A percentile compares a stretch with the other conserved stretches of the same genome.
Evolutionary conservation across 2,113 vertebrate genomes (phyloP).

Genomic region (Silurus meridionalis): DNA sequence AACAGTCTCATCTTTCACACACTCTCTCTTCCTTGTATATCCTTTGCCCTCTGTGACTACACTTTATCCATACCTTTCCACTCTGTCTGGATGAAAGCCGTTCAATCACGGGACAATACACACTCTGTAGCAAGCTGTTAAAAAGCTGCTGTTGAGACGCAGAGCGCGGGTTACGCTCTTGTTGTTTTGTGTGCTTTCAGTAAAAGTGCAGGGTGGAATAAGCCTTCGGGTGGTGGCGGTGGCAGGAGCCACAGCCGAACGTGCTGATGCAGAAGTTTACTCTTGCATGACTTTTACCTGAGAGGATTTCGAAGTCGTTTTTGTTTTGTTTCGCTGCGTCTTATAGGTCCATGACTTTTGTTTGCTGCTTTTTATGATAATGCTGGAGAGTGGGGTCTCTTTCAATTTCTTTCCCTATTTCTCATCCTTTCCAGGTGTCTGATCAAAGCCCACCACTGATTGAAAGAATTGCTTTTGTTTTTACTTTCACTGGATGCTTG

Average conservation of each 20-base stretch:
- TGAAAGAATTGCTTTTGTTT: constrained; percentile 1
- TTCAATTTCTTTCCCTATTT: constrained; percentile 12
- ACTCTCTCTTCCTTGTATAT: background rate
- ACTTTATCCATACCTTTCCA: constrained; percentile 2
- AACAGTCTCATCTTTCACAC: constrained; percentile 13
- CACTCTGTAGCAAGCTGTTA: background rate
- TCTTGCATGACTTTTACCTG: background rate
- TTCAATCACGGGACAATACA: constrained; percentile 28
- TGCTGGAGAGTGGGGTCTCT: background rate
- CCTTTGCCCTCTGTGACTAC: background rate
- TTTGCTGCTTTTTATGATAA: constrained; percentile 43
- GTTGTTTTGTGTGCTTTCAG: constrained; percentile 32
- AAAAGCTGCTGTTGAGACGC: constrained; percentile 50
- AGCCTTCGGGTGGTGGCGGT: constrained; percentile 24
- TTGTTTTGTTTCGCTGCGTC: background rate
- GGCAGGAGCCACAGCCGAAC: constrained; percentile 31
- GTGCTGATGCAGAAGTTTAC: constrained; percentile 2
- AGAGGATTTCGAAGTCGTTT: constrained; percentile 12
- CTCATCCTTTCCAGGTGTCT: constrained; percentile 7
- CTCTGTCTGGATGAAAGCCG: constrained; percentile 14
- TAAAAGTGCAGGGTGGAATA: constrained; percentile 28
- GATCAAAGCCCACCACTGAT: constrained; percentile 10
- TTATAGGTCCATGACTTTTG: constrained; percentile 10
- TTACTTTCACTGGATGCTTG: background rate
- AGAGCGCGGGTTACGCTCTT: constrained; percentile 4